Base-by-base conservation (phyloP, 2,797 vertebrate genomes). In the Sebastes matsubarae region DNA sequence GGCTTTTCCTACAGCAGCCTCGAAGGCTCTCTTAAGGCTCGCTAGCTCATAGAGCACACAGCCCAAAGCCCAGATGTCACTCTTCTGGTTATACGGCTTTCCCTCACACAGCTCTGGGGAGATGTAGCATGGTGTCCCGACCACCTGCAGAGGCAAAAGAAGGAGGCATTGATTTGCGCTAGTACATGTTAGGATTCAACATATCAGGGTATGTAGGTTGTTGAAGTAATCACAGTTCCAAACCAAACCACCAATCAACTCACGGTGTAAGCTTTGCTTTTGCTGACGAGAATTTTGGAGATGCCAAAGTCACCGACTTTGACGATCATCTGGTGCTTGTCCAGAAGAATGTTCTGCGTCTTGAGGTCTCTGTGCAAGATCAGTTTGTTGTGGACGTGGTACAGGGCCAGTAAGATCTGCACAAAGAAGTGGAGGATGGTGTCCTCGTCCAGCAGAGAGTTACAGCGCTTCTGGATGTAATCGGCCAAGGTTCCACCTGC, bases 11-110 rank as follows among this genome's bases (percentile, higher is more conserved):
- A 99, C 98, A 79, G 98, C 98, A 27, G 98, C 98, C 88, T 99
- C 99, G 0, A 99, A 99, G 67, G 98, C 99, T 92, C 98, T 98
- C 94, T 99, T 99, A 71, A 99, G 97, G 89, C 98, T 99, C 38
- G 98, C 97, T 1, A 99, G 96, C 88, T 99, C 99, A 0, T 99
- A 99, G 0, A 99, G 97, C 75, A 99, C 98, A 65, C 99, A 99
- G 84, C 98, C 99, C 87, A 99, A 91, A 75, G 98, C 98, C 99
- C 99, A 99, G 91, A 99, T 99, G 89, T 99, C 99, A 71, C 99
- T 99, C 95, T 99, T 99, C 95, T 99, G 99, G 92, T 99, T 99
- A 84, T 99, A 99, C 0, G 99, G 99, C 83, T 99, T 99, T 77
- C 98, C 98, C 84, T 99, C 99, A 73, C 99, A 99, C 81, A 99